Conservation (phyloP, 2,113 vertebrate genomes). For the Rhinolophus ferrumequinum region DNA sequence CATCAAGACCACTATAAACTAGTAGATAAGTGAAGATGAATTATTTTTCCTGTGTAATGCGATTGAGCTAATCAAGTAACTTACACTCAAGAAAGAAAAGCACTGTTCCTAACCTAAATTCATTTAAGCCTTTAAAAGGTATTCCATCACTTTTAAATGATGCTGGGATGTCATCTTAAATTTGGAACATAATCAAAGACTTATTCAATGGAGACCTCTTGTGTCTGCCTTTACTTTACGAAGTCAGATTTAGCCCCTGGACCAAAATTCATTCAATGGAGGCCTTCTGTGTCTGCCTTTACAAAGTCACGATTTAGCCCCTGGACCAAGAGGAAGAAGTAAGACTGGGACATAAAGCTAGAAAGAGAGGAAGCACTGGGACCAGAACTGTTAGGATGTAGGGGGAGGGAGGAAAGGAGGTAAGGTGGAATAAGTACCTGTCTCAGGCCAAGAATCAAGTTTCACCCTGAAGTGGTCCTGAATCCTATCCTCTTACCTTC, state of each 20-base stretch:
- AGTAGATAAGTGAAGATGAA: background rate
- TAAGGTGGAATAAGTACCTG: background rate
- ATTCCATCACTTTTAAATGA: background rate
- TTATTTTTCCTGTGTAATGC: background rate
- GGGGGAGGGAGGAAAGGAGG: background rate
- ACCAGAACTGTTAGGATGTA: background rate
- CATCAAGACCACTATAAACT: background rate
- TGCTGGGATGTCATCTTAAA: background rate
- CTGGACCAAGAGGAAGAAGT: background rate
- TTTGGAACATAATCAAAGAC: background rate
- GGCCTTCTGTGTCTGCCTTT: background rate
- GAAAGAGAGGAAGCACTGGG: background rate
- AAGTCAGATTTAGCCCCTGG: background rate
- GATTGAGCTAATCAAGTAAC: background rate
- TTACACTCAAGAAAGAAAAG: background rate
- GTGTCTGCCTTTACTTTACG: background rate
- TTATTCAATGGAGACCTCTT: background rate
- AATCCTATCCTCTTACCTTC: background rate
- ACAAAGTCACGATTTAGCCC: background rate
- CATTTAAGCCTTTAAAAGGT: slow-evolving; percentile 41
- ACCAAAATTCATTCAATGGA: background rate
- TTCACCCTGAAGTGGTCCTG: background rate
- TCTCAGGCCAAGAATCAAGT: background rate
- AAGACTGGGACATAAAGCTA: background rate
- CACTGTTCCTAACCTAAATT: slow-evolving; percentile 39